phyloP scores from a whole-genome alignment of 2,113 vertebrate species.

The Zosterops hypoxanthus region DNA sequence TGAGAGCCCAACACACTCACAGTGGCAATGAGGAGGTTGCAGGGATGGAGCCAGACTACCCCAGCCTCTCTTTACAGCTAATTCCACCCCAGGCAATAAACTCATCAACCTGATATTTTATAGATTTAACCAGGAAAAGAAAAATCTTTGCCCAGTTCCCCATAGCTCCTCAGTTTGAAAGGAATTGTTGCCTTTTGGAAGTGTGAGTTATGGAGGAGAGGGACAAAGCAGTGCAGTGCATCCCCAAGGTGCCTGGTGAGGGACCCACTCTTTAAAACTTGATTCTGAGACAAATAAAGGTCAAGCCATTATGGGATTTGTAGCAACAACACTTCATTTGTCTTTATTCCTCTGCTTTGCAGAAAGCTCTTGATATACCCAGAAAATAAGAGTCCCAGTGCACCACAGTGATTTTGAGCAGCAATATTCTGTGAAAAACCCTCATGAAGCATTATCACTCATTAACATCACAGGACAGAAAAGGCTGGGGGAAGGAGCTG shows the following conservation, averaged over 20 bases:
- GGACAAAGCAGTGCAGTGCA: background rate
- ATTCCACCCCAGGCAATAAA: background rate
- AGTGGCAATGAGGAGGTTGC: background rate
- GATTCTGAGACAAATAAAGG: background rate
- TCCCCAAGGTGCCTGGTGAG: fast-evolving
- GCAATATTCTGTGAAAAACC: background rate
- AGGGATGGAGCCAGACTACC: background rate
- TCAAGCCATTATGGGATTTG: background rate
- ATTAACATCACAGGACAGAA: background rate
- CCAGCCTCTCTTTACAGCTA: background rate
- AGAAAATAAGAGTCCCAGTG: background rate
- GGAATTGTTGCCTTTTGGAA: background rate
- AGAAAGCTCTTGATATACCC: background rate
- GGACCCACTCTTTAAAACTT: background rate
- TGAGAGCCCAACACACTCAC: background rate
- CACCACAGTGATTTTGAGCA: constrained; percentile 34
- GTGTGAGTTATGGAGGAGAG: background rate
- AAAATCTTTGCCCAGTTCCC: background rate
- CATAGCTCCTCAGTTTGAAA: background rate
- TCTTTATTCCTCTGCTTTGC: background rate
- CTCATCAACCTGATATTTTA: background rate
- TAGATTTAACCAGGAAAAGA: background rate
- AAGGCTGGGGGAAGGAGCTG: background rate
- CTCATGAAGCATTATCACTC: background rate
- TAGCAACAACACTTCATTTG: background rate